Evolutionary conservation across 2,113 vertebrate genomes (phyloP), one percentile per base, ranked within the genome.

Genomic region (Eudyptes chrysolophus): DNA sequence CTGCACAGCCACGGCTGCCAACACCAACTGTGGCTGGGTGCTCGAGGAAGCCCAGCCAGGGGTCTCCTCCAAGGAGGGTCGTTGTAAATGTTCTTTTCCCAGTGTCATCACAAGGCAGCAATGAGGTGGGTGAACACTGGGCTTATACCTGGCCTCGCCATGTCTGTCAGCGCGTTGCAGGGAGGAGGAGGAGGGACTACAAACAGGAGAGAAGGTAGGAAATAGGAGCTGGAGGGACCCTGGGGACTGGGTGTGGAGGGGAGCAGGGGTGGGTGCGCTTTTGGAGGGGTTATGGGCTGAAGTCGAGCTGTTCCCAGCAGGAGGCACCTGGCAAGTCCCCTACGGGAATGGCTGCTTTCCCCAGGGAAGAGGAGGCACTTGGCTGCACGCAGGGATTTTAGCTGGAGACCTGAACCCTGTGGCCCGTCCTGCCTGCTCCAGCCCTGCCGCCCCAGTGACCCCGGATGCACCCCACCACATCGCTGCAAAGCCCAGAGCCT

Each of bases 81-180:
- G 14, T 44, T 60, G 11, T 52, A 46, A 38, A 38, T 11, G 11
- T 16, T 38, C 44, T 65, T 29, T 38, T 52, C 13, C 32, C 24
- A 15, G 46, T 34, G 32, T 30, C 34, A 20, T 72, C 25, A 14
- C 44, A 60, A 71, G 51, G 64, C 36, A 51, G 49, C 11, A 54
- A 36, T 0, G 6, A 64, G 66, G 21, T 16, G 17, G 21, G 16
- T 38, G 36, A 36, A 40, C 24, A 12, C 19, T 21, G 30, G 29
- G 24, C 1, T 1, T 25, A 7, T 22, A 38, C 26, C 29, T 36
- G 55, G 6, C 30, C 26, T 69, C 0, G 0, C 20, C 34, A 9
- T 2, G 10, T 22, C 54, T 2, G 0, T 54, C 30, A 42, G 46
- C 1, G 2, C 20, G 14, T 32, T 42, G 25, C 54, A 32, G 52